Evolutionary conservation across 2,888 invertebrate species (phyloP), one percentile per base, ranked within the genome.

Genomic region (Erebia palarica): DNA sequence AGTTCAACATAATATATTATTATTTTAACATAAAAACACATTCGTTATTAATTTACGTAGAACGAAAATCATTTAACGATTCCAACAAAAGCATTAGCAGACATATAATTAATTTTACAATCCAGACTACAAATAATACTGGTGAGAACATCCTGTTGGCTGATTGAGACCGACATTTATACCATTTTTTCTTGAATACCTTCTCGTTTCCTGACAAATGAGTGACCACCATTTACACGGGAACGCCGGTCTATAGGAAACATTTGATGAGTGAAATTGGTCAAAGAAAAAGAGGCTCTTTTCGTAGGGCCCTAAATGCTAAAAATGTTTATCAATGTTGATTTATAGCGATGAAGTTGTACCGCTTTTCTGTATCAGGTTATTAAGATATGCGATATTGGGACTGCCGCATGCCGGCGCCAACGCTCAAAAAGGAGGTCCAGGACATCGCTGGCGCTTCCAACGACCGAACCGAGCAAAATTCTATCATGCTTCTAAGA

Each of bases 131-230:
- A 69, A 74, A 73, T 72, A 70, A 67, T 72, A 60, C 70, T 69
- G 67, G 71, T 71, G 72, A 65, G 75, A 75, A 76, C 72, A 72
- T 75, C 70, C 72, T 73, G 75, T 73, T 71, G 69, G 44, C 65
- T 72, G 69, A 74, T 71, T 72, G 69, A 70, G 70, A 72, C 70
- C 73, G 73, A 73, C 66, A 64, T 70, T 75, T 70, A 68, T 72
- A 66, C 65, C 55, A 65, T 75, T 75, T 73, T 75, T 75, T 74
- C 73, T 73, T 57, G 73, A 76, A 73, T 75, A 69, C 65, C 70
- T 70, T 71, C 61, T 73, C 68, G 72, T 73, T 76, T 75, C 68
- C 73, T 75, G 76, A 76, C 75, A 76, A 76, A 76, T 76, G 73
- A 76, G 70, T 70, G 75, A 74, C 69, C 74, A 71, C 73, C 73